phyloP scores from a whole-genome alignment of 2,888 invertebrate genomes.

The Prenolepis imparis region DNA sequence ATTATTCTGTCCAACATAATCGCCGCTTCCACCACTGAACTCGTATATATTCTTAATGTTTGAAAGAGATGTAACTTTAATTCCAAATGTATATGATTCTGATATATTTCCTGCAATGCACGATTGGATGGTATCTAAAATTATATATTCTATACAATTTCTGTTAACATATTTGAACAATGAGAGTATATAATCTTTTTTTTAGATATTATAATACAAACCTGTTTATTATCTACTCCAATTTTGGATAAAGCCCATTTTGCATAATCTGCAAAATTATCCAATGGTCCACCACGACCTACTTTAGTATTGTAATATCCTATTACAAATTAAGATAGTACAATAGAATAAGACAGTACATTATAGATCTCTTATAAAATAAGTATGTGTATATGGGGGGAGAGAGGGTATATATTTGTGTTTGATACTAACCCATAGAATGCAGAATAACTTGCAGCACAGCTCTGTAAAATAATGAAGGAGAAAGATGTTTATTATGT shows the following conservation, averaged over 20 bases:
- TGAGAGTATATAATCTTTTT: not conserved
- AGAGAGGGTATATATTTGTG: not conserved
- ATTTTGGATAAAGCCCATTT: conserved; percentile 90
- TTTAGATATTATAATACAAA: conserved; percentile 68
- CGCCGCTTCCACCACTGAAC: conserved; percentile 93
- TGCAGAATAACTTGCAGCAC: conserved; percentile 89
- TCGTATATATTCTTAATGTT: conserved; percentile 91
- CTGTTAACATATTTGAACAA: not conserved
- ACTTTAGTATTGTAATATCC: conserved; percentile 87
- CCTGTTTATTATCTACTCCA: conserved; percentile 87
- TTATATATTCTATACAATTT: not conserved
- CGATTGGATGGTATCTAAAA: conserved; percentile 85
- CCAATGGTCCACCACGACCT: conserved; percentile 89
- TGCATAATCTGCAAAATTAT: conserved; percentile 91
- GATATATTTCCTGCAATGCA: conserved; percentile 85
- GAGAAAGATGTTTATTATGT: conserved; percentile 88
- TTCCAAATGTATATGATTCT: conserved; percentile 85
- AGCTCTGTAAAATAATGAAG: conserved; percentile 92
- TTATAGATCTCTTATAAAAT: not conserved
- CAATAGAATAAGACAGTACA: too few species aligned
- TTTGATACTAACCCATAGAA: conserved; percentile 75
- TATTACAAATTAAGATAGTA: conserved; percentile 76
- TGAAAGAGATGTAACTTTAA: conserved; percentile 92
- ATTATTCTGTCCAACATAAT: conserved; percentile 94
- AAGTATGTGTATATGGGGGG: not conserved